A percentile compares a stretch with the other conserved stretches of the same genome.
phyloP scores from a whole-genome alignment of 2,113 vertebrate species.

The Bufo gargarizans region DNA sequence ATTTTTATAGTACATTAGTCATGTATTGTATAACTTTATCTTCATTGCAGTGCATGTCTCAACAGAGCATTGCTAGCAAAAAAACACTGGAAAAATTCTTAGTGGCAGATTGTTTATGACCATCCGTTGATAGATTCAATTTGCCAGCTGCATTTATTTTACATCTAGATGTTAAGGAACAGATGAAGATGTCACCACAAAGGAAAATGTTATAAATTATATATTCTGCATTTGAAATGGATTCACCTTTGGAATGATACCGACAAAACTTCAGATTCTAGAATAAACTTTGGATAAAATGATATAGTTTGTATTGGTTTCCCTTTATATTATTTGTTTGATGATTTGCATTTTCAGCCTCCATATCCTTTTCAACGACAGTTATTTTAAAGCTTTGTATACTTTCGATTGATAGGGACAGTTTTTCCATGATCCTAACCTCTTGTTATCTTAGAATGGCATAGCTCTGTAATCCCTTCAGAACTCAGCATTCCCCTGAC shows the following conservation, averaged over 20 bases:
- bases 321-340: not conserved
- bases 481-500: conserved; percentile 52
- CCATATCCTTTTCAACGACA: not conserved
- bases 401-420: conserved; percentile 8
- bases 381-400: conserved; percentile 29
- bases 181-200: conserved; percentile 29
- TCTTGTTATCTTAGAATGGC: conserved; percentile 46
- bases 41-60: conserved; percentile 22
- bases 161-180: conserved; percentile 23
- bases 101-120: conserved; percentile 31
- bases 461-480: conserved; percentile 48
- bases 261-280: not conserved
- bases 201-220: conserved; percentile 30
- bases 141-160: conserved; percentile 28
- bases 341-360: not conserved
- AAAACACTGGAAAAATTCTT: conserved; percentile 29
- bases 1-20: conserved; percentile 29
- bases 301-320: not conserved
- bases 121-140: conserved; percentile 30
- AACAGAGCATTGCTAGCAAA: conserved; percentile 19
- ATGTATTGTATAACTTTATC: conserved; percentile 11
- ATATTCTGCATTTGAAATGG: not conserved
- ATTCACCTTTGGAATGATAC: not conserved
- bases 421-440: conserved; percentile 31
- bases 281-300: conserved; percentile 1